These are phyloP conservation scores for Wiebesia pumilae DNA, from an alignment of 1,140 invertebrate species.

Conservation along the genomic window DNA sequence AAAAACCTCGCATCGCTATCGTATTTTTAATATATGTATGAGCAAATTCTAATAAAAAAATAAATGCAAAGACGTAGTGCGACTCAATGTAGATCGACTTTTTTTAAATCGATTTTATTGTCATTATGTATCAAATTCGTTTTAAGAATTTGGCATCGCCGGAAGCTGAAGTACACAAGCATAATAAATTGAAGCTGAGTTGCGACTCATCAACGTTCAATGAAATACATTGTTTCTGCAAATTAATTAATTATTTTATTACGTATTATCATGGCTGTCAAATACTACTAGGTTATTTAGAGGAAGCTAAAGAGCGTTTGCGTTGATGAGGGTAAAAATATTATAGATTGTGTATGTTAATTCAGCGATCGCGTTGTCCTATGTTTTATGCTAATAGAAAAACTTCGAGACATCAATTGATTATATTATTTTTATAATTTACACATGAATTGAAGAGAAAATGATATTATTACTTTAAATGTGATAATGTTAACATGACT, in stretches of 20 bases:
- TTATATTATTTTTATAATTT: constrained; percentile 32
- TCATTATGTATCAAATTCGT: constrained; percentile 45
- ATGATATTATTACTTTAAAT: background rate
- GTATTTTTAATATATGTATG: constrained; percentile 47
- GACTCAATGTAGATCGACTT: constrained; percentile 18
- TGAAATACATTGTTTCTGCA: background rate
- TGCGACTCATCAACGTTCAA: background rate
- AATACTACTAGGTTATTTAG: background rate
- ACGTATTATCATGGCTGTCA: background rate
- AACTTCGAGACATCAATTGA: background rate
- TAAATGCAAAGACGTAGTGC: background rate
- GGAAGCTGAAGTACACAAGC: background rate
- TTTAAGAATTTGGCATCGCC: constrained; percentile 38
- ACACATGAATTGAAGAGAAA: background rate
- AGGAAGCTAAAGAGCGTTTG: background rate
- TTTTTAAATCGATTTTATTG: constrained; percentile 38
- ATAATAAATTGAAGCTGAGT: constrained; percentile 6
- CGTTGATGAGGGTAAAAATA: background rate
- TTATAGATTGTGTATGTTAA: background rate
- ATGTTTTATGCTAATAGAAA: background rate
- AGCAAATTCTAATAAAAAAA: constrained; percentile 16
- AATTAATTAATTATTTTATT: constrained; percentile 31
- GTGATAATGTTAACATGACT: background rate
- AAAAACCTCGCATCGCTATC: constrained; percentile 41
- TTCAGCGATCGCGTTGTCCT: background rate